Conservation (phyloP, 2,888 invertebrate species). For the Listrodromus nycthemerus region DNA sequence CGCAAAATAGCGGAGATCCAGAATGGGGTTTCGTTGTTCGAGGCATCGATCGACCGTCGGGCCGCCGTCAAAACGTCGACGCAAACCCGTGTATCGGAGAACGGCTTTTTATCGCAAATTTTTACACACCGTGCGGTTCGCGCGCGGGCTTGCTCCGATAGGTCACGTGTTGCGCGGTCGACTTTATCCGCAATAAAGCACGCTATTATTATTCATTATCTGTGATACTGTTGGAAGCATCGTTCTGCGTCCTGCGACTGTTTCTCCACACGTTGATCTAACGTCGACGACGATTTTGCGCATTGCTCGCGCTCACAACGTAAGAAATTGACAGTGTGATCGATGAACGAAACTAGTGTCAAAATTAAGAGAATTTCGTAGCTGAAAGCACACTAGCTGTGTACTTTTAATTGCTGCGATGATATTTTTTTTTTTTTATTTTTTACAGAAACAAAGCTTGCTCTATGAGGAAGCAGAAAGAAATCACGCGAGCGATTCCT, state of each 20-base stretch:
- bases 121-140: conserved; percentile 19
- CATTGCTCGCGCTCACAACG: no score
- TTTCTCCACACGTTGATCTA: conserved; percentile 49
- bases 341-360: no score
- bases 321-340: no score
- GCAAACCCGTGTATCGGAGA: background rate
- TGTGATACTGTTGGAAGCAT: conserved; percentile 26
- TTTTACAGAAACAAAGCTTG: no score
- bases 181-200: conserved; percentile 42
- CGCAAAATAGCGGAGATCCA: conserved; percentile 68
- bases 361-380: no score
- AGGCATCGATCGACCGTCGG: conserved; percentile 76
- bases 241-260: conserved; percentile 17
- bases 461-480: no score
- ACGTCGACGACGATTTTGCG: background rate
- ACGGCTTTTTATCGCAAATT: conserved; percentile 28
- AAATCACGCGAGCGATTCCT: no score
- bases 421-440: no score
- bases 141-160: conserved; percentile 30
- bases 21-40: conserved; percentile 65
- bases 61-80: conserved; percentile 57
- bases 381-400: no score
- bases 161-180: conserved; percentile 44
- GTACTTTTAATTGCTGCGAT: no score
- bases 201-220: conserved; percentile 10